phyloP scores from a whole-genome alignment of 2,888 invertebrate genomes.

The Lepidochrysops patricia region DNA sequence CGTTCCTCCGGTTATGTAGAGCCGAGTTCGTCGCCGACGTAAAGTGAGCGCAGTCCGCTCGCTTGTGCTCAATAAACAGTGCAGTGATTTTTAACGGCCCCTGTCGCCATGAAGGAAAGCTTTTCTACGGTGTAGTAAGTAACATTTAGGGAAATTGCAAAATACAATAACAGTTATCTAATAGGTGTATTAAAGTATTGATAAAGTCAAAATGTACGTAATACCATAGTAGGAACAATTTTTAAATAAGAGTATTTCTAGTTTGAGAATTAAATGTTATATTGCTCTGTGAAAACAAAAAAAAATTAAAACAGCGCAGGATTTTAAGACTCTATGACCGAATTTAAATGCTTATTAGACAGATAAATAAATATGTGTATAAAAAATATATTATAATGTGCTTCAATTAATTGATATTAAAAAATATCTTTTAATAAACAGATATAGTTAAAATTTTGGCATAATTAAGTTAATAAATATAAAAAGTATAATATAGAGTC shows the following conservation, averaged over 20 bases:
- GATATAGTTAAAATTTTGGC: not conserved
- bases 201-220: not conserved
- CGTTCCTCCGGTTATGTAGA: slow-evolving; percentile 6
- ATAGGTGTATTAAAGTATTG: not conserved
- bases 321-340: too few relatives aligned
- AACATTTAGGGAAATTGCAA: not conserved
- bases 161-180: not conserved
- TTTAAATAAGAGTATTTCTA: too few relatives aligned
- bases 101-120: slow-evolving; percentile 7
- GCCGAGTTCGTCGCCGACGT: slow-evolving; percentile 56
- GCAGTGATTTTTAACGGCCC: slow-evolving; percentile 41
- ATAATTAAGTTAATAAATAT: not conserved
- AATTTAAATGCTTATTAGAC: too few relatives aligned
- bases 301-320: too few relatives aligned
- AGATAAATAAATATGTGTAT: too few relatives aligned
- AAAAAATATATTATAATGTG: too few relatives aligned
- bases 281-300: too few relatives aligned
- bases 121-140: slow-evolving; percentile 10
- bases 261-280: too few relatives aligned
- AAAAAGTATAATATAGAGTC: not conserved
- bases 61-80: slow-evolving; percentile 71
- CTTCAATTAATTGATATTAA: too few relatives aligned
- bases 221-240: too few relatives aligned
- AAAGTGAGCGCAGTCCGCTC: slow-evolving; percentile 67
- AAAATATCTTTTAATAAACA: not conserved